A percentile compares a stretch with the other conserved stretches of the same genome.
Conservation (phyloP, 1,140 invertebrate genomes). For the Hormaphis cornu region DNA sequence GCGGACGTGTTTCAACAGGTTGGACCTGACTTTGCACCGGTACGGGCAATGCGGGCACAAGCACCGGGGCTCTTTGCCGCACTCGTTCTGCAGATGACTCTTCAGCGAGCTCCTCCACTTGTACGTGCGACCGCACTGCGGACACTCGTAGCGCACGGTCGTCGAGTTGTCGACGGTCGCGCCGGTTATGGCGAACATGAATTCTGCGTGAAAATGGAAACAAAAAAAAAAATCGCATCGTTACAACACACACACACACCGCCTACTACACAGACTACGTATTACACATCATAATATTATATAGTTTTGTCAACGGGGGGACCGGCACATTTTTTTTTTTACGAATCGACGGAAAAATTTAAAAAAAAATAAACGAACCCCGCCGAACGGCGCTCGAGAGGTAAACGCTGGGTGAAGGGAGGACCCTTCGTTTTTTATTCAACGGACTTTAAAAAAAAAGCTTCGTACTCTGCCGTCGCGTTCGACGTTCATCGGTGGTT, state of each 20-base stretch:
- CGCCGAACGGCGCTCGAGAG: too few relatives aligned
- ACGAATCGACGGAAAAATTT: too few relatives aligned
- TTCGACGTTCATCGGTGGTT: too few relatives aligned
- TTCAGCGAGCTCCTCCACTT: slow-evolving; percentile 52
- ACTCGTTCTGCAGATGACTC: slow-evolving; percentile 49
- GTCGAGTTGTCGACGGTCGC: slow-evolving; percentile 7
- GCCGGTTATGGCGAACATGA: slow-evolving; percentile 30
- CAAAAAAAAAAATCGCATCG: background rate
- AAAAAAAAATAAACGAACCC: too few relatives aligned
- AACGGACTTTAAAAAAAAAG: too few relatives aligned
- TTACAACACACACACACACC: slow-evolving; percentile 10
- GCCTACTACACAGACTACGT: too few relatives aligned
- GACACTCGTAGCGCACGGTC: slow-evolving; percentile 34
- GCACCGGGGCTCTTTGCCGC: slow-evolving; percentile 38
- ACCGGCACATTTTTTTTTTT: too few relatives aligned
- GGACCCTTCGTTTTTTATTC: too few relatives aligned
- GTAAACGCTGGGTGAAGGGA: too few relatives aligned
- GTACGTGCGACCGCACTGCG: slow-evolving; percentile 50
- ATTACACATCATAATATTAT: too few relatives aligned
- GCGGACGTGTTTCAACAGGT: slow-evolving; percentile 36
- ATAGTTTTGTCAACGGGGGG: too few relatives aligned
- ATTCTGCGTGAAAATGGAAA: slow-evolving; percentile 25
- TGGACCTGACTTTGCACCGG: slow-evolving; percentile 35
- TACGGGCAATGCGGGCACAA: slow-evolving; percentile 44
- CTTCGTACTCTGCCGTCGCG: too few relatives aligned